A percentile compares a stretch with the other conserved stretches of the same genome.
Evolutionary conservation across 2,797 vertebrate species (phyloP).

Genomic region (Steatocranus sp.): DNA sequence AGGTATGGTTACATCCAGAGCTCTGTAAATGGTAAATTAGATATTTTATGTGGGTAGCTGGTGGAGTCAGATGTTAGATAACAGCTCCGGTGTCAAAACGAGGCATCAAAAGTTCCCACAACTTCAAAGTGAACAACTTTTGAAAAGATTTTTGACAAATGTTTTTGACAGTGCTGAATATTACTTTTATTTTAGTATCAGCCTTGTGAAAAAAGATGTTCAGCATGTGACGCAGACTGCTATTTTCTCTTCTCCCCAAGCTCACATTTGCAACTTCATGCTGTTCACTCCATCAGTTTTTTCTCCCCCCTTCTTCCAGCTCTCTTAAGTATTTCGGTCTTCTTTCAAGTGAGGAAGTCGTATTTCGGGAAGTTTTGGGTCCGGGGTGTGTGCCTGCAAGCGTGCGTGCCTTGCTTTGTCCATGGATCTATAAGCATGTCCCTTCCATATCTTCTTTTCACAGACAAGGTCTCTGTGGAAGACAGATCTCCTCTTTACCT

Average conservation of each 20-base stretch:
- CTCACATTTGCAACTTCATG: constrained; percentile 39
- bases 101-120: not conserved
- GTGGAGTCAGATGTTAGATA: not conserved
- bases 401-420: constrained; percentile 34
- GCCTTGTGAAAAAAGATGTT: constrained; percentile 2
- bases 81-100: not conserved
- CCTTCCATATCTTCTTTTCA: constrained; percentile 66
- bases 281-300: constrained; percentile 33
- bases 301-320: not conserved
- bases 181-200: constrained; percentile 20
- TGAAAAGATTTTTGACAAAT: not conserved
- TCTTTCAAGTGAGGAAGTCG: constrained; percentile 27
- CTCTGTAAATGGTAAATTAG: not conserved
- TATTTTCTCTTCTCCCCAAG: constrained; percentile 53
- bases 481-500: constrained; percentile 59
- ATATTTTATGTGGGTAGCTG: not conserved
- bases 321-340: constrained; percentile 36
- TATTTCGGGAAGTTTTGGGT: constrained; percentile 47
- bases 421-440: constrained; percentile 60
- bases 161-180: constrained; percentile 7
- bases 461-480: constrained; percentile 73
- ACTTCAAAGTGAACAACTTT: not conserved
- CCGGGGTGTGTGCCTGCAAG: not conserved
- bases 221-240: constrained; percentile 24
- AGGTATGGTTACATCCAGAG: not conserved